Evolutionary conservation across 1,140 invertebrate species (phyloP).

Genomic region (Megalopta genalis): DNA sequence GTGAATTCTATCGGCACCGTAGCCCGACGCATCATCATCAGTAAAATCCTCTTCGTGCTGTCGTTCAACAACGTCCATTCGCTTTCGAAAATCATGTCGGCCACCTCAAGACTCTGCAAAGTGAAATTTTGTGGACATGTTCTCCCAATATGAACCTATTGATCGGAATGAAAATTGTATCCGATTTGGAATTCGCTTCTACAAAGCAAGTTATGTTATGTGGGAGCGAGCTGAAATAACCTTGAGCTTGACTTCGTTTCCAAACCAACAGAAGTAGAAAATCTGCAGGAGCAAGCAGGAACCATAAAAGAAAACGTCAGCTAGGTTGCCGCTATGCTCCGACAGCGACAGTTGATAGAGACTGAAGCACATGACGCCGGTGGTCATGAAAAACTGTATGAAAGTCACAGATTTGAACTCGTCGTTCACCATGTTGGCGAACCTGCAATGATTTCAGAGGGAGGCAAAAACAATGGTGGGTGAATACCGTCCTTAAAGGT

Average conservation of each 20-base stretch:
- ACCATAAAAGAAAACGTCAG: slow-evolving; percentile 48
- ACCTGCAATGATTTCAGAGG: slow-evolving; percentile 36
- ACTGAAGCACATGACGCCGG: slow-evolving; percentile 44
- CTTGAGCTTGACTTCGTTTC: slow-evolving; percentile 78
- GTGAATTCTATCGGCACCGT: slow-evolving; percentile 48
- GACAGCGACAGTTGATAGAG: slow-evolving; percentile 59
- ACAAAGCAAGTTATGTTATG: no score
- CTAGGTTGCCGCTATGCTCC: slow-evolving; percentile 72
- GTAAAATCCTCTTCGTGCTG: slow-evolving; percentile 39
- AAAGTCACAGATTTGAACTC: slow-evolving; percentile 46
- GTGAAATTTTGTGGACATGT: no score
- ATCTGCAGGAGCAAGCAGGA: slow-evolving; percentile 68
- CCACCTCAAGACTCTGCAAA: slow-evolving; percentile 47
- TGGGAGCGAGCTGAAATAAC: slow-evolving; percentile 8
- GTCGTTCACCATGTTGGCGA: slow-evolving; percentile 37
- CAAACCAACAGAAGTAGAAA: slow-evolving; percentile 81
- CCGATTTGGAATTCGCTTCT: background rate
- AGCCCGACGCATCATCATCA: slow-evolving; percentile 56
- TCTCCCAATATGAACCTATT: no score
- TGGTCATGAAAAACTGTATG: slow-evolving; percentile 50
- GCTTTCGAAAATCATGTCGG: slow-evolving; percentile 47
- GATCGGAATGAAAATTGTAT: no score
- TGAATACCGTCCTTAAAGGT: background rate
- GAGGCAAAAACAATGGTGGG: no score
- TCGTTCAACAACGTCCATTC: slow-evolving; percentile 48